These are phyloP conservation scores for Drosophila merina DNA, from an alignment of 2,888 invertebrate species.

Conservation along the genomic window DNA sequence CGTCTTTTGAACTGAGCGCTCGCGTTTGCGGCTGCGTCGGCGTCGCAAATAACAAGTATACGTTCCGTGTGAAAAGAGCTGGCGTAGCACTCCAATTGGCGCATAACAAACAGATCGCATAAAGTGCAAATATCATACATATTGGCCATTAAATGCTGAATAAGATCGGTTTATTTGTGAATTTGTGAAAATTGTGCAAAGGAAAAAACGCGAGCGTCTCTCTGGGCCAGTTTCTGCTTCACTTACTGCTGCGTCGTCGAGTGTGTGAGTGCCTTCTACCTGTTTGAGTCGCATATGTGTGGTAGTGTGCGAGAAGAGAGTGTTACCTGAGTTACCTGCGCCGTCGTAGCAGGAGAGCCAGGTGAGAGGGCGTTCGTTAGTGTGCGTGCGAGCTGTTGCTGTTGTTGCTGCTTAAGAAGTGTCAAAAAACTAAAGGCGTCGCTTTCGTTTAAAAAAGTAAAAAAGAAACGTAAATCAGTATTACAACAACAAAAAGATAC, in stretches of 20 bases:
- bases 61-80: slow-evolving; percentile 18
- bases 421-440: slow-evolving; percentile 65
- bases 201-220: slow-evolving; percentile 54
- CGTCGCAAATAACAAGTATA: slow-evolving; percentile 47
- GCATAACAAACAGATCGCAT: slow-evolving; percentile 5
- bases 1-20: slow-evolving; percentile 63
- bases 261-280: slow-evolving; percentile 57
- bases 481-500: slow-evolving; percentile 16
- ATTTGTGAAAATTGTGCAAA: slow-evolving; percentile 43
- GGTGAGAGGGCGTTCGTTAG: slow-evolving; percentile 2
- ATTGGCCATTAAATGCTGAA: slow-evolving; percentile 20
- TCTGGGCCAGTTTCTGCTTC: slow-evolving; percentile 64
- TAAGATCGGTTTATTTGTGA: slow-evolving; percentile 8
- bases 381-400: slow-evolving; percentile 23
- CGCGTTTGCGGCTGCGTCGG: slow-evolving; percentile 23
- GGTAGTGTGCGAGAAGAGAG: slow-evolving; percentile 29
- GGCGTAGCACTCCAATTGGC: slow-evolving; percentile 31
- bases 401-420: slow-evolving; percentile 45
- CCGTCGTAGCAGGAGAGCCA: slow-evolving; percentile 33
- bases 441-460: slow-evolving; percentile 70
- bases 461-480: slow-evolving; percentile 45
- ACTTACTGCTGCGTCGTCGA: slow-evolving; percentile 43
- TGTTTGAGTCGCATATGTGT: slow-evolving; percentile 51
- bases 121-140: slow-evolving; percentile 5
- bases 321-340: slow-evolving; percentile 39